phyloP scores from a whole-genome alignment of 2,888 invertebrate genomes.

The Willowsia nigromaculata region DNA sequence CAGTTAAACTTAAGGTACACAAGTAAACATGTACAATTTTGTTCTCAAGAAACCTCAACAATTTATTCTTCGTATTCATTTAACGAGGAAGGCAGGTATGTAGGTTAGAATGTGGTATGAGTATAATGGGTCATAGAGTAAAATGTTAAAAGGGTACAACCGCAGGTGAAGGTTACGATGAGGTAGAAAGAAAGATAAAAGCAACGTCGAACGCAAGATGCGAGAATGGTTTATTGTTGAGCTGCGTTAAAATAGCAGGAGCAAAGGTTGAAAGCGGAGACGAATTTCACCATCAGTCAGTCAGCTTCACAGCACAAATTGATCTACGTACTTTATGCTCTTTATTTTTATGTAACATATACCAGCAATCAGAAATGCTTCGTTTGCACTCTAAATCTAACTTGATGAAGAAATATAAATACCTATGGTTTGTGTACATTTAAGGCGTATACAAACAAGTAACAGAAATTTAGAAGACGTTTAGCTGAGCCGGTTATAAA shows the following conservation, averaged over 20 bases:
- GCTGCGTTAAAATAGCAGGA: background rate
- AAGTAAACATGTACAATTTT: background rate
- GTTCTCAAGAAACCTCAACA: background rate
- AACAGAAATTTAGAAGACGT: too few relatives aligned
- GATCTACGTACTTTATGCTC: too few relatives aligned
- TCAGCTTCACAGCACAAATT: too few relatives aligned
- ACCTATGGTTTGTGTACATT: too few relatives aligned
- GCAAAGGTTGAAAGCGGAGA: too few relatives aligned
- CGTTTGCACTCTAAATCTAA: too few relatives aligned
- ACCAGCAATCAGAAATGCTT: too few relatives aligned
- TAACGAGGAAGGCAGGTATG: background rate
- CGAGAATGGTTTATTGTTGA: background rate
- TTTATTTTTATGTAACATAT: too few relatives aligned
- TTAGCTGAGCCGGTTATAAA: too few relatives aligned
- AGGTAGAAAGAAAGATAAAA: background rate
- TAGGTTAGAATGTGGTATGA: background rate
- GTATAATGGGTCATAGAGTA: background rate
- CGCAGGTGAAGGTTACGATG: constrained; percentile 44
- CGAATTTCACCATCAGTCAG: too few relatives aligned
- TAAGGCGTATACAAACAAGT: too few relatives aligned
- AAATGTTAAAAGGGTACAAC: background rate
- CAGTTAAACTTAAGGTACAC: background rate
- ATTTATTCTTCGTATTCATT: background rate
- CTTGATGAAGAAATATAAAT: too few relatives aligned
- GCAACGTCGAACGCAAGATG: background rate